Percentiles rank a stretch among this genome's conserved stretches.
Conservation (phyloP, 2,113 vertebrate genomes). For the Meleagris gallopavo region DNA sequence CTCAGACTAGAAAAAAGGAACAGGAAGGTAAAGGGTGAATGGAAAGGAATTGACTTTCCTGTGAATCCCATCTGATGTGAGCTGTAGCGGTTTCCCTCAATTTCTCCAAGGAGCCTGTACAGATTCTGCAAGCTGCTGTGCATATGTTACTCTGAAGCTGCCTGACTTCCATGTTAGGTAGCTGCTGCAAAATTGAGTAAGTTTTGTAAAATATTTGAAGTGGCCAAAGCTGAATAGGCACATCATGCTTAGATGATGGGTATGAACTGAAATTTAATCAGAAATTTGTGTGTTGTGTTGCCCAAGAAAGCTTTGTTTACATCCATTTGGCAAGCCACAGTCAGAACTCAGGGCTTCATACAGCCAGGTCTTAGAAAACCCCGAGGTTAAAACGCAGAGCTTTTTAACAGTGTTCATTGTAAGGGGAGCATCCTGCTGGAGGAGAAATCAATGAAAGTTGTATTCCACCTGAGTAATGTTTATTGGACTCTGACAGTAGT, state of each 20-base stretch:
- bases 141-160: not conserved
- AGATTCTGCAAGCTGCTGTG: not conserved
- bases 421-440: not conserved
- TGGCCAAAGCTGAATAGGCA: rapidly evolving
- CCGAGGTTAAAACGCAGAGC: not conserved
- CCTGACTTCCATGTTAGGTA: not conserved
- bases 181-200: not conserved
- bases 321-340: not conserved
- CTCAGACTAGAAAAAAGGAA: not conserved
- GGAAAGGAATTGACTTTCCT: not conserved
- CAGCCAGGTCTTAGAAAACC: not conserved
- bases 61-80: not conserved
- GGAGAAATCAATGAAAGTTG: not conserved
- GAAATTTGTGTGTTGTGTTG: not conserved
- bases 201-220: not conserved
- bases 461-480: not conserved
- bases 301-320: not conserved
- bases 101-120: not conserved
- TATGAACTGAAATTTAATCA: not conserved
- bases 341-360: not conserved
- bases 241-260: not conserved
- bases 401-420: not conserved
- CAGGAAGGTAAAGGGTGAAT: not conserved
- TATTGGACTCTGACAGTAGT: not conserved
- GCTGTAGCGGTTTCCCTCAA: not conserved